Evolutionary conservation across 2,797 vertebrate species (phyloP).

Genomic region (Ciconia nigra): DNA sequence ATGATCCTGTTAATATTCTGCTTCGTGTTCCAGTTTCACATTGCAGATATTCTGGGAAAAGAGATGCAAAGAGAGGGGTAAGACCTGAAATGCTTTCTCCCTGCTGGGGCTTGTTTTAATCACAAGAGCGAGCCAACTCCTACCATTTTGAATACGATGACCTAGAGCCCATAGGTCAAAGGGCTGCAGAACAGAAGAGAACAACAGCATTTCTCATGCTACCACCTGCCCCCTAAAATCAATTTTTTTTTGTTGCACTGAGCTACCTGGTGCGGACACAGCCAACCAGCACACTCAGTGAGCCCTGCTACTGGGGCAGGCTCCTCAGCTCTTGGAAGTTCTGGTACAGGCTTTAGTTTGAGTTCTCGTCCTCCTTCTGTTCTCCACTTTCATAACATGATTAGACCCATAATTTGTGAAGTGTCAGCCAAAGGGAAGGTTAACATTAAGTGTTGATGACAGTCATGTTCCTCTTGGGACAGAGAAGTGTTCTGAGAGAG

Average conservation of each 20-base stretch:
- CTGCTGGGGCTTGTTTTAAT: background rate
- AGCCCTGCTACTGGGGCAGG: accelerated
- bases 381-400: background rate
- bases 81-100: background rate
- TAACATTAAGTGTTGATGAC: background rate
- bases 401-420: background rate
- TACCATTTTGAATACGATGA: background rate
- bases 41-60: background rate
- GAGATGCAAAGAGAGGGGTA: background rate
- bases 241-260: background rate
- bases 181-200: background rate
- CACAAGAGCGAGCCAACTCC: accelerated
- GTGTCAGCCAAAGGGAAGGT: background rate
- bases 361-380: background rate
- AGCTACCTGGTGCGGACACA: background rate
- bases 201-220: background rate
- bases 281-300: background rate
- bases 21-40: background rate
- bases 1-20: background rate
- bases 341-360: background rate
- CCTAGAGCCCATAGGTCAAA: background rate
- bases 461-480: background rate
- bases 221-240: background rate
- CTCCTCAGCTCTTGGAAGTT: background rate
- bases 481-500: background rate